phyloP scores from a whole-genome alignment of 2,113 vertebrate genomes.

The Tautogolabrus adspersus region DNA sequence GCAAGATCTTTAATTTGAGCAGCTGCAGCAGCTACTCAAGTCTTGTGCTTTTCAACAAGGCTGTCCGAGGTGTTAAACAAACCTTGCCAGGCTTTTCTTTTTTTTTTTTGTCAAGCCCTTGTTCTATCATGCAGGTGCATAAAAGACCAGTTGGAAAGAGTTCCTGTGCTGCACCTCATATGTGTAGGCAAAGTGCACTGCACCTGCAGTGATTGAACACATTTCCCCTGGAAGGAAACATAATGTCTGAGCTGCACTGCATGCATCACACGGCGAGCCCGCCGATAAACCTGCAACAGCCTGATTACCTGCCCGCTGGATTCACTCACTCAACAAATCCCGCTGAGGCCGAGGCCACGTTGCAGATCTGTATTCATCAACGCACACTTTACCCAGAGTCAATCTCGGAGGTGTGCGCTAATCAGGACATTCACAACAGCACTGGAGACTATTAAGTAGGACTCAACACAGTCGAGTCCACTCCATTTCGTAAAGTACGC shows the following conservation, averaged over 20 bases:
- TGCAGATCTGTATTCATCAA: conserved; percentile 68
- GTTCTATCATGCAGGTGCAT: no score
- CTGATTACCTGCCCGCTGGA: conserved; percentile 61
- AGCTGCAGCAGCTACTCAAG: no score
- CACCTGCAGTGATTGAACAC: conserved; percentile 9
- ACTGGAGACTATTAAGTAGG: conserved; percentile 68
- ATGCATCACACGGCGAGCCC: conserved; percentile 34
- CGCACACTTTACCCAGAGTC: conserved; percentile 48
- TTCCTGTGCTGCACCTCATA: background rate
- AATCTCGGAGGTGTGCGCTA: conserved; percentile 52
- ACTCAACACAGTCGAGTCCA: conserved; percentile 38
- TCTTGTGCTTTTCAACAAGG: conserved; percentile 64
- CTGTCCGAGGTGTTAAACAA: conserved; percentile 16
- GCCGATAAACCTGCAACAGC: conserved; percentile 54
- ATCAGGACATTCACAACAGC: conserved; percentile 65
- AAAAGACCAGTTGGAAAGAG: background rate
- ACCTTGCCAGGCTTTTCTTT: background rate
- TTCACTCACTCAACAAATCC: conserved; percentile 53
- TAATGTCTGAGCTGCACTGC: conserved; percentile 13
- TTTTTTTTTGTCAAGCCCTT: no score
- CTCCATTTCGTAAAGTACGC: conserved; percentile 53
- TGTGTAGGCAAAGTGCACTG: background rate
- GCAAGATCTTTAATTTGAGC: conserved; percentile 80
- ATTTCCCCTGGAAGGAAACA: conserved; percentile 18
- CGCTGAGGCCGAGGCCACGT: conserved; percentile 40